Percentiles rank a stretch among this genome's conserved stretches.
Evolutionary conservation across 2,113 vertebrate genomes (phyloP).

Genomic region (Limanda limanda): DNA sequence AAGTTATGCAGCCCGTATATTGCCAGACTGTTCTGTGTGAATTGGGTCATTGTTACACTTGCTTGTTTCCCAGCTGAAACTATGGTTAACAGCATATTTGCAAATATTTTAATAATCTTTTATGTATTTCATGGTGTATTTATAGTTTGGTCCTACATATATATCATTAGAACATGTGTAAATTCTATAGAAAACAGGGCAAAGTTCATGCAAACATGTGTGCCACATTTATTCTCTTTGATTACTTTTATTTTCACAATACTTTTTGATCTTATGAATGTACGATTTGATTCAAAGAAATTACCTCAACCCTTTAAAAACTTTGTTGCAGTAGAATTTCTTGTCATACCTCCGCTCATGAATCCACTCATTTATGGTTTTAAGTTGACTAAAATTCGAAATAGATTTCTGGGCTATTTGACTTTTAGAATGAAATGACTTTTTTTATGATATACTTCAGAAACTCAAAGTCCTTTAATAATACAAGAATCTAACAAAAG

Average conservation of each 20-base stretch:
- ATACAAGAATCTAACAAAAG: neutral
- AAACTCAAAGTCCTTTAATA: too few species aligned
- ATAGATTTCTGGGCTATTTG: neutral
- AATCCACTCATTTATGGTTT: constrained; percentile 14
- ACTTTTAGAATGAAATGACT: neutral
- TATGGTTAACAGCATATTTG: neutral
- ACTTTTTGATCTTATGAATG: constrained; percentile 1
- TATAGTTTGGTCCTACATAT: neutral
- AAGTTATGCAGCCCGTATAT: constrained; percentile 40
- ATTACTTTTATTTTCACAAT: neutral
- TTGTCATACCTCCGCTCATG: neutral
- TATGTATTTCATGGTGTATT: constrained; percentile 2
- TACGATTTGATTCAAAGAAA: neutral
- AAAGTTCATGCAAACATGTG: constrained; percentile 19
- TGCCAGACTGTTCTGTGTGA: constrained; percentile 43
- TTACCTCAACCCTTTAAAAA: neutral
- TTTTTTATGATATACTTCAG: too few species aligned
- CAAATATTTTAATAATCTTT: neutral
- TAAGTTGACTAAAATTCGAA: constrained; percentile 4
- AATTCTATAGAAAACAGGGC: neutral
- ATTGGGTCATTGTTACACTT: constrained; percentile 47
- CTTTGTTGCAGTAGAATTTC: neutral
- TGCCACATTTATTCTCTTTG: constrained; percentile 6
- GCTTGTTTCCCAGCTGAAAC: constrained; percentile 40
- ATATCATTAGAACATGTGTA: neutral